Evolutionary conservation across 2,888 invertebrate species (phyloP).

Genomic region (Napeogenes sylphis): DNA sequence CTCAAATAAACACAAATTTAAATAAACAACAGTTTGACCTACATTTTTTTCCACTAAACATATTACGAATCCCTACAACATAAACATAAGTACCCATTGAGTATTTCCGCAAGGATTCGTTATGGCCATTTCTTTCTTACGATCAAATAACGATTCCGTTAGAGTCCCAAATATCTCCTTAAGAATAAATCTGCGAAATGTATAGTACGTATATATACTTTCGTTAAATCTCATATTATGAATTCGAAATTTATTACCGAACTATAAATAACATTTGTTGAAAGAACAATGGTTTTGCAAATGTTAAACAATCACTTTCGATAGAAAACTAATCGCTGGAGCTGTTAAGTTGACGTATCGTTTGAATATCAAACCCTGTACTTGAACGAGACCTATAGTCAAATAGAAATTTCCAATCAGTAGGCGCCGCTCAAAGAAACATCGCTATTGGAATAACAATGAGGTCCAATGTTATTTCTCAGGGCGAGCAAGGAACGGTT

Average conservation of each 20-base stretch:
- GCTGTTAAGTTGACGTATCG: conserved; percentile 34
- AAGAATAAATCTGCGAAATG: conserved; percentile 9
- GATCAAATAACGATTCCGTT: conserved; percentile 28
- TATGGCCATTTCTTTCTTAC: conserved; percentile 6
- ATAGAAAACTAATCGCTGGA: conserved; percentile 32
- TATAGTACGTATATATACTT: no score
- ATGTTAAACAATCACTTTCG: conserved; percentile 24
- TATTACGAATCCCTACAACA: conserved; percentile 43
- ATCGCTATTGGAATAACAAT: conserved; percentile 57
- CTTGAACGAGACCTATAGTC: conserved; percentile 34
- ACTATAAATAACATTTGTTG: no score
- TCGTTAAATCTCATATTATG: no score
- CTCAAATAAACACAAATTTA: conserved; percentile 8
- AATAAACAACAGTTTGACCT: conserved; percentile 44
- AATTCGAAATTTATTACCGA: no score
- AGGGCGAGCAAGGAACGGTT: conserved; percentile 68
- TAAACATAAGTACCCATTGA: conserved; percentile 38
- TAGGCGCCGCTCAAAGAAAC: conserved; percentile 49
- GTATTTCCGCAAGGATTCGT: no score
- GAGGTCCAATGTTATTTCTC: conserved; percentile 56
- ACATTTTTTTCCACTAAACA: conserved; percentile 39
- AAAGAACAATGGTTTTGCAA: no score
- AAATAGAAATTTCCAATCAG: conserved; percentile 61
- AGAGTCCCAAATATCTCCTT: conserved; percentile 16
- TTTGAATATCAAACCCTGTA: conserved; percentile 43